These are phyloP conservation scores for Tenebrosternarchus preto DNA, from an alignment of 2,113 vertebrate genomes.

Conservation along the genomic window DNA sequence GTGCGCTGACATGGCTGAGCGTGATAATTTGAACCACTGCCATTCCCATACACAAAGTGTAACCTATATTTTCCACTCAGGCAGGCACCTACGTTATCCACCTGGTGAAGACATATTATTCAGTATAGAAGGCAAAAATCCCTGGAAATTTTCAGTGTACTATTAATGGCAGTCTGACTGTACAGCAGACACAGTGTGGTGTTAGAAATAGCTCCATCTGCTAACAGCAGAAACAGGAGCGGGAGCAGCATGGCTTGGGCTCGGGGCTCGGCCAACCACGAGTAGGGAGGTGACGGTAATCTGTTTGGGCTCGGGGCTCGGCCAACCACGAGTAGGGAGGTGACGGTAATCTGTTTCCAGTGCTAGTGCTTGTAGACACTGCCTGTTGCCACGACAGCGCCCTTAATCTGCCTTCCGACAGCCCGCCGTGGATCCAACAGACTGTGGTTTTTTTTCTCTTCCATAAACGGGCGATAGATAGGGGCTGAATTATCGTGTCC, in stretches of 20 bases:
- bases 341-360: slow-evolving; percentile 55
- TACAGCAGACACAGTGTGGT: neutral
- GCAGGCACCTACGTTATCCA: too few relatives aligned
- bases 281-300: too few relatives aligned
- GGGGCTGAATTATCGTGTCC: slow-evolving; percentile 58
- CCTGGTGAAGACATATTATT: neutral
- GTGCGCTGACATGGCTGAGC: neutral
- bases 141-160: slow-evolving; percentile 1
- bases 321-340: neutral
- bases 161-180: slow-evolving; percentile 21
- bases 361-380: slow-evolving; percentile 52
- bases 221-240: too few relatives aligned
- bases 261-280: too few relatives aligned
- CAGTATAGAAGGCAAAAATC: neutral
- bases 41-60: neutral
- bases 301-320: too few relatives aligned
- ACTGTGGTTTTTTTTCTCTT: slow-evolving; percentile 60
- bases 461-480: slow-evolving; percentile 57
- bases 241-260: too few relatives aligned
- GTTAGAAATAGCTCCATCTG: too few relatives aligned
- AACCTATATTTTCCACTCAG: neutral
- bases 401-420: slow-evolving; percentile 62
- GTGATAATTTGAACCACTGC: slow-evolving; percentile 17
- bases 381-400: slow-evolving; percentile 69
- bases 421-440: slow-evolving; percentile 69